Percentiles rank a stretch among this genome's conserved stretches.
phyloP scores from a whole-genome alignment of 2,797 vertebrate species.

The Remorina albescens region DNA sequence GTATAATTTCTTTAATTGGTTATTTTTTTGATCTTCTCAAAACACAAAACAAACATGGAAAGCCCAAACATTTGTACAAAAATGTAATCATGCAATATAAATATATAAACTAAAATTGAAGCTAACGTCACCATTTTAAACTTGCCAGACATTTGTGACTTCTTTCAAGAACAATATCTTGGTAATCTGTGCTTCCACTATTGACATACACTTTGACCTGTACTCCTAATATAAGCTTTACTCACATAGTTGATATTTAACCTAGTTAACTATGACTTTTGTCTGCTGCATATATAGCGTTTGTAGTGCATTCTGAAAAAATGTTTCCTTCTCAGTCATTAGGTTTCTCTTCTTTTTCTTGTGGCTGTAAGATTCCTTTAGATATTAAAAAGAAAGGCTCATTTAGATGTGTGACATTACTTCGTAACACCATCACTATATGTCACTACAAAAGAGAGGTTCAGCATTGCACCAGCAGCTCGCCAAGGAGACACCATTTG shows the following conservation, averaged over 20 bases:
- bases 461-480: conserved; percentile 25
- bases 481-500: conserved; percentile 56
- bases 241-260: neutral
- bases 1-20: neutral
- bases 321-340: no score
- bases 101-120: neutral
- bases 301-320: no score
- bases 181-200: neutral
- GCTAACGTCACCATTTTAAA: neutral
- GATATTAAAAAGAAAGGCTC: neutral
- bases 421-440: conserved; percentile 19
- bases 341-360: neutral
- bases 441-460: conserved; percentile 24
- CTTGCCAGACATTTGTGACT: neutral
- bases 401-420: conserved; percentile 10
- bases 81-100: neutral
- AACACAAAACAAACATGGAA: neutral
- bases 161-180: neutral
- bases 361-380: neutral
- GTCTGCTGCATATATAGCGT: neutral
- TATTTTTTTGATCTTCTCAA: neutral
- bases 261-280: neutral
- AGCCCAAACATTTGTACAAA: neutral
- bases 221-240: neutral
- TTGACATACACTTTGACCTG: neutral